Evolutionary conservation across 2,888 invertebrate genomes (phyloP), one percentile per base, ranked within the genome.

Genomic region (Eupithecia abbreviata): DNA sequence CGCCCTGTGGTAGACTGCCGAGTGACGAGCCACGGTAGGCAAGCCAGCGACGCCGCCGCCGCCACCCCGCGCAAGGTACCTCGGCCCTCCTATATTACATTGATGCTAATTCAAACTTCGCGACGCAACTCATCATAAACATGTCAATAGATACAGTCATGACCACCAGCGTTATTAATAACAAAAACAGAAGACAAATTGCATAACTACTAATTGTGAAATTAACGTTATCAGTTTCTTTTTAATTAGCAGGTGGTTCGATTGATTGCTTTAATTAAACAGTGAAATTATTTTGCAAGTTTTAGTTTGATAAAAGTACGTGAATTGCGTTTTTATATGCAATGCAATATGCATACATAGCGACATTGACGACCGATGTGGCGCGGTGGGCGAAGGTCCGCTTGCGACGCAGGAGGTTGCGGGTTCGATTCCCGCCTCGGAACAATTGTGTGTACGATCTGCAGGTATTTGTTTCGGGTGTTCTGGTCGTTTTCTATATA

Each of bases 1-100:
- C 94, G 94, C 88, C 84, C 88, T 88, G 90, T 88, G 82, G 84
- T 87, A 90, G 88, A 94, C 94, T 94, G 93, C 89, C 91, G n/a
- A 42, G 41, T n/a, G 67, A 9, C 66, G 30, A 41, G 12, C 15
- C 67, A 7, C 15, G 15, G 43, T n/a, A 43, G 86, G 84, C 82
- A 72, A 83, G 76, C 71, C 74, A 51, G 66, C 82, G 83, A 78
- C 82, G 79, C 79, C 81, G 84, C 79, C 81, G 84, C 83, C 84
- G n/a, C 83, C 84, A 82, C 84, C 58, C 75, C 88, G 86, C 43
- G 18, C 47, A 6, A 15, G 4, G 43, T 90, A 88, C 87, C 88
- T 85, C 87, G 83, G 84, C 87, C 68, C 89, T 87, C 87, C 84
- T 85, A 87, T 85, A 86, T 69, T 67, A 69, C n/a, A 45, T 30